Conservation (phyloP, 2,113 vertebrate species). For the Isurus oxyrinchus region DNA sequence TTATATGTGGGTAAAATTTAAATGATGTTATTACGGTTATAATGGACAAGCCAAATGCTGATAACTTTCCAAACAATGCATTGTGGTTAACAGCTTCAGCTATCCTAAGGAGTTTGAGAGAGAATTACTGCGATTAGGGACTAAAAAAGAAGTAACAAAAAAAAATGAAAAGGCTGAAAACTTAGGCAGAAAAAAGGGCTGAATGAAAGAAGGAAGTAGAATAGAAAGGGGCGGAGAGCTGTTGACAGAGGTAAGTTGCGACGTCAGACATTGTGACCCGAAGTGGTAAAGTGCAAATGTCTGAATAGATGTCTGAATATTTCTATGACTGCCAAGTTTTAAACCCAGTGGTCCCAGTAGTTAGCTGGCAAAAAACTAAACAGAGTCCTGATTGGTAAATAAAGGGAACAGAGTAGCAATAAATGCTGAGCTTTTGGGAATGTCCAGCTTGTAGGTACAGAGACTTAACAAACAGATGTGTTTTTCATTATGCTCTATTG, state of each 20-base stretch:
- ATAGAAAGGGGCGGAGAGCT: not conserved
- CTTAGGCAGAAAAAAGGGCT: not conserved
- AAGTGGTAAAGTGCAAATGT: not conserved
- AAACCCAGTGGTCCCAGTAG: not conserved
- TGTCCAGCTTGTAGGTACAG: not conserved
- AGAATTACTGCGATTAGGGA: not conserved
- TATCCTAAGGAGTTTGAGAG: not conserved
- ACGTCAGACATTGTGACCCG: not conserved
- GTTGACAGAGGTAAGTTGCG: not conserved
- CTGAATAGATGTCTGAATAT: not conserved
- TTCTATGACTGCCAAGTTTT: not conserved
- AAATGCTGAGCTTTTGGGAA: not conserved
- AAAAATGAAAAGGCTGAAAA: not conserved
- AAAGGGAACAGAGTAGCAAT: not conserved
- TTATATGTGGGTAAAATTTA: not conserved
- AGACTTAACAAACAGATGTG: not conserved
- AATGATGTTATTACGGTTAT: slow-evolving; percentile 2
- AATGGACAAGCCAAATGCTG: not conserved
- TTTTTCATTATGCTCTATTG: not conserved
- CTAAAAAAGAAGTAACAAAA: not conserved
- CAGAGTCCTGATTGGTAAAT: not conserved
- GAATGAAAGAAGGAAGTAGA: not conserved
- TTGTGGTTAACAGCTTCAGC: slow-evolving; percentile 25
- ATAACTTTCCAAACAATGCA: not conserved
- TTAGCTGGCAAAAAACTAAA: not conserved